Base-by-base conservation (phyloP, 2,888 invertebrate species). In the Chrysolina oricalcia region DNA sequence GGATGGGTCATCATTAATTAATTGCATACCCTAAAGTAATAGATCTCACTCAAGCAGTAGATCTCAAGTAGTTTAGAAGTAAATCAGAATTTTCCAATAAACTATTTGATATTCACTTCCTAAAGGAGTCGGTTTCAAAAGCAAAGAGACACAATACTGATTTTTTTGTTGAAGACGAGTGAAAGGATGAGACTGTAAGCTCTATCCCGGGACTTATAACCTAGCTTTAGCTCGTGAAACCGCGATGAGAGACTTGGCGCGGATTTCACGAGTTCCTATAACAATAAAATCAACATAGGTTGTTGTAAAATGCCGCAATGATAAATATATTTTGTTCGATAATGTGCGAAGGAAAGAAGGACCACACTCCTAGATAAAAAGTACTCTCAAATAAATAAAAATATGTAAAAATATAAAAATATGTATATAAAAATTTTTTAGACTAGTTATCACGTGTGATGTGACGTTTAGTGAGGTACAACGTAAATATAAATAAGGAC, bases 391-490 rank as follows among this genome's bases (percentile, higher is more conserved):
- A 79, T 75, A 79, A 81, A 81, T 81, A 81, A 81, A 83, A 80
- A 80, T 80, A 82, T 83, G 83, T 82, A 81, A 77, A 82, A 82
- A 81, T 81, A 84, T 81, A 83, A 80, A 75, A 78, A 81, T 75
- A 81, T 79, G 77, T 80, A 80, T 81, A 81, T 81, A 80, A 74
- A 75, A 72, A 76, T 80, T 81, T 82, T 83, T 83, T 82, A 81
- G 86, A 86, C 86, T 86, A 86, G 86, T 77, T 79, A 82, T 80
- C 83, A 84, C 83, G 81, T 75, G 66, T 75, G 66, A 73, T 73
- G 82, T 83, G 82, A 81, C 79, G 80, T 75, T 73, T 74, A 62
- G 74, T 82, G 84, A 84, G 83, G 84, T 84, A 84, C 83, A 76
- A 77, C 63, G 74, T 74, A 73, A 78, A 76, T 76, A 73, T 76